Percentiles rank a stretch among this genome's conserved stretches.
Conservation (phyloP, 2,113 vertebrate species). For the Circaetus gallicus region DNA sequence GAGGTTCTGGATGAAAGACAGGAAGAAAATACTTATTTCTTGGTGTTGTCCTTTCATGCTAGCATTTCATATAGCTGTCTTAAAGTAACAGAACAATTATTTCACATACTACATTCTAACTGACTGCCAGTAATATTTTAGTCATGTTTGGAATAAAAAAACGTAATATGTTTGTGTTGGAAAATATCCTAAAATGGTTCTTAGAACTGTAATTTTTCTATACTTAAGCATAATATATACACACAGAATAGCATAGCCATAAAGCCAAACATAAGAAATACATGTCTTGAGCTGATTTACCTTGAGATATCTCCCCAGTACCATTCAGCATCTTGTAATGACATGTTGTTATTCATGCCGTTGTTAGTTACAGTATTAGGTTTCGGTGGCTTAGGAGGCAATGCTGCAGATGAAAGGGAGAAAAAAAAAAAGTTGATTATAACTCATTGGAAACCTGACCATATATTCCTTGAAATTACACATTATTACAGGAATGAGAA, state of each 20-base stretch:
- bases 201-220: slow-evolving; percentile 5
- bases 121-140: slow-evolving; percentile 35
- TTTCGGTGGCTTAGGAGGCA: slow-evolving; percentile 97
- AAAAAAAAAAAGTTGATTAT: neutral
- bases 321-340: slow-evolving; percentile 97
- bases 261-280: neutral
- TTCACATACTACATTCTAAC: neutral
- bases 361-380: slow-evolving; percentile 89
- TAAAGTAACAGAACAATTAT: slow-evolving; percentile 10
- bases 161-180: slow-evolving; percentile 17
- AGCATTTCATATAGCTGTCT: neutral
- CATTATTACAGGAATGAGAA: neutral
- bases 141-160: slow-evolving; percentile 44
- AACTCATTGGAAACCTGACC: neutral
- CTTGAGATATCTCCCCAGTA: slow-evolving; percentile 99
- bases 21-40: neutral
- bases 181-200: slow-evolving; percentile 30
- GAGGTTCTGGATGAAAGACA: neutral
- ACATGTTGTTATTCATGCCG: slow-evolving; percentile 97
- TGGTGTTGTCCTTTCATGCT: neutral
- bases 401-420: slow-evolving; percentile 75
- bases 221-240: neutral
- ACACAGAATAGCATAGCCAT: neutral
- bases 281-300: slow-evolving; percentile 64
- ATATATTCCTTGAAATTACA: neutral